phyloP scores from a whole-genome alignment of 2,888 invertebrate species.

The Leptinotarsa haldemani region DNA sequence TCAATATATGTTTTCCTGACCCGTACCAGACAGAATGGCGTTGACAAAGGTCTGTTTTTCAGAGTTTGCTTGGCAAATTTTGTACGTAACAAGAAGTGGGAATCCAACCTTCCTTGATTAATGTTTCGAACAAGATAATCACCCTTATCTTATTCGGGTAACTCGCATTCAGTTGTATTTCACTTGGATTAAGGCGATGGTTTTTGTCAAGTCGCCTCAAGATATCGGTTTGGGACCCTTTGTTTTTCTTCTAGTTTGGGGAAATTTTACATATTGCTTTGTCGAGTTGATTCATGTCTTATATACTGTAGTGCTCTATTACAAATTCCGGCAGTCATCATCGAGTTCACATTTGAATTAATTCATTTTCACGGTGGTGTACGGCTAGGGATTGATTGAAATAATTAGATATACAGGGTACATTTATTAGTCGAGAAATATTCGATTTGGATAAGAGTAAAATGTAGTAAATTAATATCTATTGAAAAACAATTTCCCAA shows the following conservation, averaged over 20 bases:
- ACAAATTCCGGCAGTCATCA: too few relatives aligned
- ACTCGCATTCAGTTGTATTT: slow-evolving; percentile 24
- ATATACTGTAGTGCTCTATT: neutral
- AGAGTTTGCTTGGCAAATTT: slow-evolving; percentile 40
- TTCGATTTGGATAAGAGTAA: too few relatives aligned
- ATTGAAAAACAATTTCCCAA: too few relatives aligned
- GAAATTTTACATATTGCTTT: slow-evolving; percentile 17
- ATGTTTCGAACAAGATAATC: slow-evolving; percentile 54
- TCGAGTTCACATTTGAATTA: too few relatives aligned
- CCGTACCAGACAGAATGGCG: slow-evolving; percentile 31
- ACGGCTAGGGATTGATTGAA: too few relatives aligned
- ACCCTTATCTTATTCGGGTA: slow-evolving; percentile 40
- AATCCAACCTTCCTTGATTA: slow-evolving; percentile 53
- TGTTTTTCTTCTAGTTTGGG: slow-evolving; percentile 10
- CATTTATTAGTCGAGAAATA: too few relatives aligned
- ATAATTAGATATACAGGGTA: too few relatives aligned
- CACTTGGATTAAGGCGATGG: slow-evolving; percentile 19
- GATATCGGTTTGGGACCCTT: slow-evolving; percentile 15
- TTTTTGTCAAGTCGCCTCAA: slow-evolving; percentile 23
- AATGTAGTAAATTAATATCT: too few relatives aligned
- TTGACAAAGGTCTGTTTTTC: slow-evolving; percentile 36
- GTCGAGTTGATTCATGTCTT: slow-evolving; percentile 1
- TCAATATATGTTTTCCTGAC: slow-evolving; percentile 16
- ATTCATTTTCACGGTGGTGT: too few relatives aligned
- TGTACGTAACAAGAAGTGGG: slow-evolving; percentile 46